phyloP scores from a whole-genome alignment of 2,797 vertebrate species.

The Setipinna tenuifilis region DNA sequence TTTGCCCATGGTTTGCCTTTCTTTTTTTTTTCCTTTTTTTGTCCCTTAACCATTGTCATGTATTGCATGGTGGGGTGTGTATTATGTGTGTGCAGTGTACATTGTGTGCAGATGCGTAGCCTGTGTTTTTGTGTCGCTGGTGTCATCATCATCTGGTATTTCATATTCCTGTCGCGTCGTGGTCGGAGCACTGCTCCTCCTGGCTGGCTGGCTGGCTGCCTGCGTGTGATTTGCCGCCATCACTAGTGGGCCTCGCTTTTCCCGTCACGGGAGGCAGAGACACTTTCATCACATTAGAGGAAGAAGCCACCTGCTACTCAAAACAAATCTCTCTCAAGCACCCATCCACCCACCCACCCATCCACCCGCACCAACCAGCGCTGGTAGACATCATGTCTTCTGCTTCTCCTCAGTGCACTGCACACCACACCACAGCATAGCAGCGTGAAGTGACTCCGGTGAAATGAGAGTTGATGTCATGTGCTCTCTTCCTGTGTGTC shows the following conservation, averaged over 20 bases:
- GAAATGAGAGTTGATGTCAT: slow-evolving; percentile 12
- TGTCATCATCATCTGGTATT: slow-evolving; percentile 61
- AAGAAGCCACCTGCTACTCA: slow-evolving; percentile 61
- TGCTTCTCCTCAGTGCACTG: neutral
- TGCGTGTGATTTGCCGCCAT: slow-evolving; percentile 64
- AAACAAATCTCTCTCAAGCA: slow-evolving; percentile 55
- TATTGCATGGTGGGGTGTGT: neutral
- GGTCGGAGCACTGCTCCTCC: slow-evolving; percentile 59
- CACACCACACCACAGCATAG: neutral
- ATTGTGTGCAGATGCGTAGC: slow-evolving; percentile 28
- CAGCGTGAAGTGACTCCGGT: neutral
- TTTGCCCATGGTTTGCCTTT: too few relatives aligned
- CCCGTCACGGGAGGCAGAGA: slow-evolving; percentile 66
- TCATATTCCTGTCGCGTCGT: slow-evolving; percentile 52
- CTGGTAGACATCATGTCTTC: neutral
- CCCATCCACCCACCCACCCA: too few relatives aligned
- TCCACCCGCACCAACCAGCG: neutral
- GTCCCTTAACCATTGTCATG: slow-evolving; percentile 7
- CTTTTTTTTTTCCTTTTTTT: neutral
- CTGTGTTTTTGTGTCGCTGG: slow-evolving; percentile 46
- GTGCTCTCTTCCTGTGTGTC: neutral
- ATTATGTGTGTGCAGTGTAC: neutral
- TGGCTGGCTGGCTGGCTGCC: slow-evolving; percentile 49
- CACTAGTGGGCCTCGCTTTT: slow-evolving; percentile 56
- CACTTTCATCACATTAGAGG: slow-evolving; percentile 66